Evolutionary conservation across 1,140 invertebrate species (phyloP).

Genomic region (Drosophila albomicans): DNA sequence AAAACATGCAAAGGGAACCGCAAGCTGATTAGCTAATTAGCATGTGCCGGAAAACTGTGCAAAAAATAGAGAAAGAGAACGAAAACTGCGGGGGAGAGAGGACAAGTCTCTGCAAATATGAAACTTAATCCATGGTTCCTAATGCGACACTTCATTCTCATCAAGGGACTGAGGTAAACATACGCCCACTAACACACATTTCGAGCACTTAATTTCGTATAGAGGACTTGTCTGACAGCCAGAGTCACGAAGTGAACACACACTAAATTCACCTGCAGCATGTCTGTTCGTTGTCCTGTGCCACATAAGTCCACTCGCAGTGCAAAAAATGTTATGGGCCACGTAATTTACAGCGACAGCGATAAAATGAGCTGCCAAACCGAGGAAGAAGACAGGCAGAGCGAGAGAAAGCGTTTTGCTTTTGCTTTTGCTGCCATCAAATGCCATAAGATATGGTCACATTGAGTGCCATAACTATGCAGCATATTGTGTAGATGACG

Average conservation of each 20-base stretch:
- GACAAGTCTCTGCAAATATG: constrained; percentile 37
- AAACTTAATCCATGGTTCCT: constrained; percentile 55
- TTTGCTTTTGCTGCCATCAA: constrained; percentile 16
- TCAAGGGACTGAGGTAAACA: neutral
- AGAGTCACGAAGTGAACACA: neutral
- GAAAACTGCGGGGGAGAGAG: neutral
- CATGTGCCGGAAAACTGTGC: constrained; percentile 17
- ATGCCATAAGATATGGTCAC: constrained; percentile 41
- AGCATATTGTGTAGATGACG: constrained; percentile 68
- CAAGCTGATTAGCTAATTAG: constrained; percentile 72
- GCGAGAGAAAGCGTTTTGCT: neutral
- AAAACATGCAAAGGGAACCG: neutral
- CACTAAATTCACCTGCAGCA: constrained; percentile 29
- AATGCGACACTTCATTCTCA: constrained; percentile 35
- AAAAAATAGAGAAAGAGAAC: neutral
- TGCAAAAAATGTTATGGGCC: constrained; percentile 45
- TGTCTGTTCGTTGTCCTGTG: constrained; percentile 13
- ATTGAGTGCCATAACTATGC: constrained; percentile 64
- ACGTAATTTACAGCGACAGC: constrained; percentile 70
- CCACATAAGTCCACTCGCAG: constrained; percentile 23
- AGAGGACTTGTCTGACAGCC: constrained; percentile 31
- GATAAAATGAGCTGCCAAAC: constrained; percentile 73
- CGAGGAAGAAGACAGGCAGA: constrained; percentile 48
- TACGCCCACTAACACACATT: constrained; percentile 27
- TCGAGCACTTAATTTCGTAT: constrained; percentile 53